Percentiles rank a stretch among this genome's conserved stretches.
phyloP scores from a whole-genome alignment of 2,888 invertebrate species.

The Eremobia ochroleuca region DNA sequence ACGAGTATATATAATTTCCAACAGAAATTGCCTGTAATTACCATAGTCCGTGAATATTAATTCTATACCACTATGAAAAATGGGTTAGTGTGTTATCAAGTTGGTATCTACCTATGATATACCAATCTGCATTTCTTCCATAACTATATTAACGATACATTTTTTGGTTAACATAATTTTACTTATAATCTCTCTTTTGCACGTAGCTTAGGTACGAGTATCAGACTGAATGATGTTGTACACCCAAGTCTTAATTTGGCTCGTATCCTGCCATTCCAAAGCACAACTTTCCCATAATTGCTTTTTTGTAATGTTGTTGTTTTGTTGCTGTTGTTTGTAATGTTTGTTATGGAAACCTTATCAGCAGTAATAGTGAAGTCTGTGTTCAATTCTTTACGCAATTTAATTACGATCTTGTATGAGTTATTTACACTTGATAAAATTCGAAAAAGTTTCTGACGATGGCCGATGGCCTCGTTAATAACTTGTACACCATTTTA shows the following conservation, averaged over 20 bases:
- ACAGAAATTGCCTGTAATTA: constrained; percentile 25
- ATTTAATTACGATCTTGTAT: neutral
- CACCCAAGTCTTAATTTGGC: neutral
- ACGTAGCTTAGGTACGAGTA: too few relatives aligned
- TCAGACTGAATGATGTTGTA: neutral
- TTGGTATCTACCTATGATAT: neutral
- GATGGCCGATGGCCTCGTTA: too few relatives aligned
- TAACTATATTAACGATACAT: constrained; percentile 1
- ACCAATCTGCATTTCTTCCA: constrained; percentile 18
- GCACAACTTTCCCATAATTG: neutral
- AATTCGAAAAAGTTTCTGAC: neutral
- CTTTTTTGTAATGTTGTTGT: too few relatives aligned
- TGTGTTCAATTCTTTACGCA: neutral
- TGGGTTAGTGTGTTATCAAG: constrained; percentile 17
- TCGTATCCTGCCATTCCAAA: neutral
- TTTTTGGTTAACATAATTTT: neutral
- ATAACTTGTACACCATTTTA: neutral
- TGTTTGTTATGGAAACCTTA: neutral
- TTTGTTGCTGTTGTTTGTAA: too few relatives aligned
- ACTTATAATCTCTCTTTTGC: neutral
- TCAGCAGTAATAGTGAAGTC: neutral
- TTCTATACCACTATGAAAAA: constrained; percentile 1
- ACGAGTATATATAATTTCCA: constrained; percentile 19
- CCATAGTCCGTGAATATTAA: constrained; percentile 34
- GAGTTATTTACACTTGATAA: neutral